A percentile compares a stretch with the other conserved stretches of the same genome.
These are phyloP conservation scores for Falco columbarius DNA, from an alignment of 2,797 vertebrate genomes.

Conservation along the genomic window DNA sequence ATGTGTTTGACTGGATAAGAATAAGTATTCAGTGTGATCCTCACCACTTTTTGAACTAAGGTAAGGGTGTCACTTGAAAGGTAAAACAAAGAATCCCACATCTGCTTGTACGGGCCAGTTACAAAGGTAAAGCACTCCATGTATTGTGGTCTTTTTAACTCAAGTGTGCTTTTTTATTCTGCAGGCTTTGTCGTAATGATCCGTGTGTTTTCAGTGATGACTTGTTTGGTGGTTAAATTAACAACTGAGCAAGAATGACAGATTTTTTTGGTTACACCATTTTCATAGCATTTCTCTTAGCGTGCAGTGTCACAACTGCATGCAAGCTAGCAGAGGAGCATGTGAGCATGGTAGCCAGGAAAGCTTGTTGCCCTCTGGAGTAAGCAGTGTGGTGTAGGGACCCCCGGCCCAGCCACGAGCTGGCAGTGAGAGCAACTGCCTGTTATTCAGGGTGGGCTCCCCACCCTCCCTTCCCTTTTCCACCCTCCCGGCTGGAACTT, in stretches of 20 bases:
- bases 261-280: background rate
- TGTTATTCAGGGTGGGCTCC: background rate
- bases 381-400: accelerated
- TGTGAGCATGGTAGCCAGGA: background rate
- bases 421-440: background rate
- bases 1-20: background rate
- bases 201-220: background rate
- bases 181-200: background rate
- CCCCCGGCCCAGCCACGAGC: background rate
- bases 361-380: background rate
- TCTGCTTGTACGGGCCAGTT: background rate
- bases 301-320: background rate
- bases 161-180: background rate
- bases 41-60: background rate
- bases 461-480: background rate
- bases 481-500: background rate
- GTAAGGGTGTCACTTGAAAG: background rate
- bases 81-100: background rate
- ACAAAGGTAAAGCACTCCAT: background rate
- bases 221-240: background rate
- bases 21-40: background rate
- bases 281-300: background rate
- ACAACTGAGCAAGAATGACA: background rate
- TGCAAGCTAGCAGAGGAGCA: background rate
- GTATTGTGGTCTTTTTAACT: accelerated